A percentile compares a stretch with the other conserved stretches of the same genome.
Conservation (phyloP, 2,113 vertebrate genomes). For the Erinaceus europaeus region DNA sequence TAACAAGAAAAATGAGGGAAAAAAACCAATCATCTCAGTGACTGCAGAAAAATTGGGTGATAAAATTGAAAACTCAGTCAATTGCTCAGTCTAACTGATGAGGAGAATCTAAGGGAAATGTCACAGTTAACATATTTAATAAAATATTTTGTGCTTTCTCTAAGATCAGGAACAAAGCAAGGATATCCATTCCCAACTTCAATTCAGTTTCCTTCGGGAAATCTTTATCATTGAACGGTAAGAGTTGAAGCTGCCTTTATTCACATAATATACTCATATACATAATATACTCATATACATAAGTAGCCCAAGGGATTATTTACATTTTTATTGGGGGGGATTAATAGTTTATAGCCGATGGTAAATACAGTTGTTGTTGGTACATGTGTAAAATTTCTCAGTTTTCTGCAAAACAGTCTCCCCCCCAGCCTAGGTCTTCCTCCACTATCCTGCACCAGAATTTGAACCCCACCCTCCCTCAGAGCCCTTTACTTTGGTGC, state of each 20-base stretch:
- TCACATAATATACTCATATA: too few relatives aligned
- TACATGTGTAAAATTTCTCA: too few relatives aligned
- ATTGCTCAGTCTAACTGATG: not conserved
- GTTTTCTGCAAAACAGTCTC: too few relatives aligned
- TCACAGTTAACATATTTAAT: slow-evolving; percentile 17
- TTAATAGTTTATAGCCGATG: too few relatives aligned
- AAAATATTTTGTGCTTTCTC: not conserved
- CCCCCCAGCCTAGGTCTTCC: too few relatives aligned
- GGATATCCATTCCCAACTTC: too few relatives aligned
- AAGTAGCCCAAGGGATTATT: not conserved
- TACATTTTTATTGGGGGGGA: too few relatives aligned
- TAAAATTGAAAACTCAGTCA: not conserved
- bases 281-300: not conserved
- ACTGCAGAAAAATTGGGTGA: not conserved
- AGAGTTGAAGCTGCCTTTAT: not conserved
- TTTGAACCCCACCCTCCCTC: too few relatives aligned
- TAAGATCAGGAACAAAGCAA: too few relatives aligned
- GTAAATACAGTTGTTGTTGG: too few relatives aligned
- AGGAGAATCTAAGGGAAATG: not conserved
- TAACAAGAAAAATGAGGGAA: not conserved
- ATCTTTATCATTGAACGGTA: not conserved
- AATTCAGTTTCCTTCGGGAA: not conserved
- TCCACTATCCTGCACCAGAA: too few relatives aligned
- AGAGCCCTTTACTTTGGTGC: too few relatives aligned
- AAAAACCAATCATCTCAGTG: not conserved